Conservation (phyloP, 2,888 invertebrate genomes). For the Pomacea canaliculata region DNA sequence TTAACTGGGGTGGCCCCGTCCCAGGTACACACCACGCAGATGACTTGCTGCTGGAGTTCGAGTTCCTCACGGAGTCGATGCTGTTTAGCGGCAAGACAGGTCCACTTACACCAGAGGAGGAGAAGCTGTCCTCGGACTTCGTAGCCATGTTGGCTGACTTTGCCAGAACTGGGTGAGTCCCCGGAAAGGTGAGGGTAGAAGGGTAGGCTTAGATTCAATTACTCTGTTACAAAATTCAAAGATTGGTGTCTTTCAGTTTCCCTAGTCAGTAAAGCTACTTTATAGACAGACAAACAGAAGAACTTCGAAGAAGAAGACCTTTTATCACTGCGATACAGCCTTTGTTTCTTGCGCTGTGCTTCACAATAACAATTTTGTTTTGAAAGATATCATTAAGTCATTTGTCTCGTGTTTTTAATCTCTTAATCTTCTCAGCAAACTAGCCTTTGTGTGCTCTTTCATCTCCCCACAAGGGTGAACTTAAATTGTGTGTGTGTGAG, state of each 20-base stretch:
- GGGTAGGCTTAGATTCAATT: neutral
- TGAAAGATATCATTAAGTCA: no score
- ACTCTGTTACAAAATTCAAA: no score
- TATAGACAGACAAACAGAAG: no score
- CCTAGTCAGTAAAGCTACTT: no score
- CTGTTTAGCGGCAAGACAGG: neutral
- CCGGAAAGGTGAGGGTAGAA: neutral
- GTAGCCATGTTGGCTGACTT: slow-evolving; percentile 5
- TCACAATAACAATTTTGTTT: no score
- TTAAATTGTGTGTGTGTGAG: neutral
- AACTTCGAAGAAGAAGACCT: no score
- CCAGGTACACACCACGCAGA: slow-evolving; percentile 19
- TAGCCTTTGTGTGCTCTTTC: neutral
- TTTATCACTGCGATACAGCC: no score
- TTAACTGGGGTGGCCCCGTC: neutral
- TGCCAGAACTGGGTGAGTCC: slow-evolving; percentile 21
- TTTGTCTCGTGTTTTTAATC: neutral
- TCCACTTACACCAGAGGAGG: slow-evolving; percentile 4
- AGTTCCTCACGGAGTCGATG: neutral
- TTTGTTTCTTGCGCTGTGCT: no score
- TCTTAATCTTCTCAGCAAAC: neutral
- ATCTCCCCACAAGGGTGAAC: no score
- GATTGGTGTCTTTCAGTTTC: no score
- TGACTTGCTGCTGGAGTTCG: slow-evolving; percentile 12
- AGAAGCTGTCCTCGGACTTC: neutral